Evolutionary conservation across 2,888 invertebrate genomes (phyloP), one percentile per base, ranked within the genome.

Genomic region (Euproctis similis): DNA sequence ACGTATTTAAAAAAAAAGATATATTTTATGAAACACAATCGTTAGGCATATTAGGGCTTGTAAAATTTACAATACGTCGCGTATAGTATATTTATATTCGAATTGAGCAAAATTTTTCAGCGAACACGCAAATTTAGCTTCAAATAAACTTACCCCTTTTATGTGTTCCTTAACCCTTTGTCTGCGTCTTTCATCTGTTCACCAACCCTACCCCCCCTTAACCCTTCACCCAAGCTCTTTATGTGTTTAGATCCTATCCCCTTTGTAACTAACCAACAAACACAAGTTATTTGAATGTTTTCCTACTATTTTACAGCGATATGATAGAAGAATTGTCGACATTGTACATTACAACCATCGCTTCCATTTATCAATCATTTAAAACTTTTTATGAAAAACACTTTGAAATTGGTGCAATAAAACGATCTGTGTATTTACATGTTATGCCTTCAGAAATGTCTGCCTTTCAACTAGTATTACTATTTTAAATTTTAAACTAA

Each of bases 181-280:
- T 91, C 90, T 91, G 89, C 91, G 91, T 92, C 91, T 89, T 81
- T 87, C 90, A 91, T 90, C 89, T 89, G 90, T 88, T 84, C 87
- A 84, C 85, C 81, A 78, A 72, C 72, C 80, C n/a, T n/a, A n/a
- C n/a, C n/a, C n/a, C n/a, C 81, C 77, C 75, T 73, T n/a, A n/a
- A 71, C 77, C 82, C 80, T 71, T 70, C 72, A 71, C 82, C 84
- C 81, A 52, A 75, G 72, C 78, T 81, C 82, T 81, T 70, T 84
- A 82, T 84, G 82, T 84, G 84, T 84, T 78, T 80, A 82, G 77
- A 81, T 82, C 84, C 82, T 80, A 62, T 75, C 74, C 82, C 72
- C 66, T 37, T n/a, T 73, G 70, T 80, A 66, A 77, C 81, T 77
- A 81, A 81, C 77, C 77, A 62, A 69, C n/a, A n/a, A 75, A 80